Percentiles rank a stretch among this genome's conserved stretches.
Evolutionary conservation across 53 echinoderm and acorn worm genomes (phyloP).

Genomic region (Glandiceps talaboti): DNA sequence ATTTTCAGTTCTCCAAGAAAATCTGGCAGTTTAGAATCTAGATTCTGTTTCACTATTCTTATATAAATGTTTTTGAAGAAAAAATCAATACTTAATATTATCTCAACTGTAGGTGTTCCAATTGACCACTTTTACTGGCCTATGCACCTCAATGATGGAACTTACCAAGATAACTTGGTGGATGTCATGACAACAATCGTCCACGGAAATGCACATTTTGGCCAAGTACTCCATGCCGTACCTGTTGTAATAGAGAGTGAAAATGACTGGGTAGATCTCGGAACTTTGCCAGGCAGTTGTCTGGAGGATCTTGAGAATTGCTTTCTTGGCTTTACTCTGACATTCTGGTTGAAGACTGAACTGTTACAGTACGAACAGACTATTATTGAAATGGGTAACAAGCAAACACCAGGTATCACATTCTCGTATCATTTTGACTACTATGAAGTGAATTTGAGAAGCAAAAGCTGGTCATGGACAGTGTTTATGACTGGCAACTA

Average conservation of each 20-base stretch:
- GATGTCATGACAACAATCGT: too few relatives aligned
- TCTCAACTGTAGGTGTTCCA: too few relatives aligned
- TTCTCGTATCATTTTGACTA: not conserved
- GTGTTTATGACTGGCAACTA: not conserved
- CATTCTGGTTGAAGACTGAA: not conserved
- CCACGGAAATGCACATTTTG: not conserved
- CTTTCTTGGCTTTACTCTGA: not conserved
- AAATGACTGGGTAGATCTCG: not conserved
- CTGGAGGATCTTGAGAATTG: not conserved
- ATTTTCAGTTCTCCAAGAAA: too few relatives aligned
- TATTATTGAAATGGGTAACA: not conserved
- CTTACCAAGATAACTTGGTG: too few relatives aligned
- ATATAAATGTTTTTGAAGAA: too few relatives aligned
- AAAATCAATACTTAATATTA: too few relatives aligned
- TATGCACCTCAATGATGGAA: too few relatives aligned
- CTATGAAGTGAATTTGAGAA: not conserved
- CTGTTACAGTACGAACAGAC: not conserved
- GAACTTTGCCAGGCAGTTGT: not conserved
- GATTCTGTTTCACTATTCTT: too few relatives aligned
- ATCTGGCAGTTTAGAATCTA: too few relatives aligned
- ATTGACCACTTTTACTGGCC: too few relatives aligned
- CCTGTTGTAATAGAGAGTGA: not conserved
- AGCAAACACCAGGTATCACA: not conserved
- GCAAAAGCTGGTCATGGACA: not conserved
- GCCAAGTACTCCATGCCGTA: not conserved